A percentile compares a stretch with the other conserved stretches of the same genome.
phyloP scores from a whole-genome alignment of 2,888 invertebrate genomes.

The Portevinia maculata region DNA sequence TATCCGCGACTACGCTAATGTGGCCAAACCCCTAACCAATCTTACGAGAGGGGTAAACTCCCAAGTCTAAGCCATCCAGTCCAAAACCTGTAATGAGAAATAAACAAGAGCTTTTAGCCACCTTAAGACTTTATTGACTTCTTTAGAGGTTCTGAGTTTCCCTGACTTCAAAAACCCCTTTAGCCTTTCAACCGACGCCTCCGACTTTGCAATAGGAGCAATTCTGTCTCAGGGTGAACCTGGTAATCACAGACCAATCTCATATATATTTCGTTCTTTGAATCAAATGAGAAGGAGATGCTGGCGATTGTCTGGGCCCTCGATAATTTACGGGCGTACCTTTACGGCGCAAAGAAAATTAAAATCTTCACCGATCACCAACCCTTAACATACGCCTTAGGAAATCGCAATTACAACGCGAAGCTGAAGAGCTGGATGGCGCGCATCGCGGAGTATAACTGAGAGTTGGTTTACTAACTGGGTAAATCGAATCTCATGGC shows the following conservation, averaged over 20 bases:
- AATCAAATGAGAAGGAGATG: slow-evolving; percentile 26
- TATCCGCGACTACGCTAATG: slow-evolving; percentile 52
- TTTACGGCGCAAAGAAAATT: slow-evolving; percentile 39
- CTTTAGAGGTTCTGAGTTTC: slow-evolving; percentile 61
- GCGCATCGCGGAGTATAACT: slow-evolving; percentile 44
- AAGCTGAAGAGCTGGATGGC: slow-evolving; percentile 39
- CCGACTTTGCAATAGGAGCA: slow-evolving; percentile 10
- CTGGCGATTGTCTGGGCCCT: slow-evolving; percentile 23
- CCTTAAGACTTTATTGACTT: slow-evolving; percentile 63
- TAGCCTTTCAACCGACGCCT: slow-evolving; percentile 24
- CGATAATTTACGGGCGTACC: slow-evolving; percentile 7
- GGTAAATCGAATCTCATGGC: slow-evolving; percentile 25
- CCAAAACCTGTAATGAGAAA: slow-evolving; percentile 48
- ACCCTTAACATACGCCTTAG: slow-evolving; percentile 27
- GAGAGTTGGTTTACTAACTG: slow-evolving; percentile 17
- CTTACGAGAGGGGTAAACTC: slow-evolving; percentile 1
- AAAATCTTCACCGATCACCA: slow-evolving; percentile 16
- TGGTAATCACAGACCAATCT: too few species aligned
- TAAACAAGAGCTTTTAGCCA: slow-evolving; percentile 58
- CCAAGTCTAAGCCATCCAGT: neutral
- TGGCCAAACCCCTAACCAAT: slow-evolving; percentile 37
- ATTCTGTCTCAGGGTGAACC: slow-evolving; percentile 15
- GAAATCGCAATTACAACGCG: slow-evolving; percentile 20
- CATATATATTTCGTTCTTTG: slow-evolving; percentile 10
- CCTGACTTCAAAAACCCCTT: slow-evolving; percentile 61